phyloP scores from a whole-genome alignment of 2,113 vertebrate genomes.

The Mugil cephalus region DNA sequence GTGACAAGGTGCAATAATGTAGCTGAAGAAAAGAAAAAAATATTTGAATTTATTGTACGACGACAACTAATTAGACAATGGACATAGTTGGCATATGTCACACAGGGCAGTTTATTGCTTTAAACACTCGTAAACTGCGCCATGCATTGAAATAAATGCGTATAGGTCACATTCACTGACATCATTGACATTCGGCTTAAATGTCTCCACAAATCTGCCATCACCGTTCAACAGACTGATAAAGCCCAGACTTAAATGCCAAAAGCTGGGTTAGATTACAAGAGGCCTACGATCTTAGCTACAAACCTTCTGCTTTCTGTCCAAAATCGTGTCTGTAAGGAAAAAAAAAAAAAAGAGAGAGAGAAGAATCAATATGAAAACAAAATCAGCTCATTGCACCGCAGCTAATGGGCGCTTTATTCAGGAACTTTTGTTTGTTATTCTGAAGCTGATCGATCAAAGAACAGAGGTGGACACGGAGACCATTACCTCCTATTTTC shows the following conservation, averaged over 20 bases:
- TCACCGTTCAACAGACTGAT: background rate
- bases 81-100: background rate
- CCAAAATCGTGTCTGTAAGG: background rate
- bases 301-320: conserved; percentile 11
- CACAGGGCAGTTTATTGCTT: background rate
- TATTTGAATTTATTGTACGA: too few relatives aligned
- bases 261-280: conserved; percentile 3
- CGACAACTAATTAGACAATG: too few relatives aligned
- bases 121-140: background rate
- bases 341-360: background rate
- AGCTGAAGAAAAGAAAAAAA: too few relatives aligned
- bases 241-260: background rate
- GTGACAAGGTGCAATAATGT: background rate
- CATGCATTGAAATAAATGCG: background rate
- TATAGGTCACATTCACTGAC: background rate
- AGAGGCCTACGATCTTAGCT: background rate
- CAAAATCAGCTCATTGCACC: conserved; percentile 23
- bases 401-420: conserved; percentile 54
- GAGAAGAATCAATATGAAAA: conserved; percentile 3
- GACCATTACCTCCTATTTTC: conserved; percentile 37
- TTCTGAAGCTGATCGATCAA: conserved; percentile 49
- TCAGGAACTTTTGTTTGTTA: conserved; percentile 40
- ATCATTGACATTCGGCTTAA: background rate
- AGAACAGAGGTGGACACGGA: conserved; percentile 39
- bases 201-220: conserved; percentile 20